These are phyloP conservation scores for Lutjanus campechanus DNA, from an alignment of 2,797 vertebrate genomes.

Conservation along the genomic window DNA sequence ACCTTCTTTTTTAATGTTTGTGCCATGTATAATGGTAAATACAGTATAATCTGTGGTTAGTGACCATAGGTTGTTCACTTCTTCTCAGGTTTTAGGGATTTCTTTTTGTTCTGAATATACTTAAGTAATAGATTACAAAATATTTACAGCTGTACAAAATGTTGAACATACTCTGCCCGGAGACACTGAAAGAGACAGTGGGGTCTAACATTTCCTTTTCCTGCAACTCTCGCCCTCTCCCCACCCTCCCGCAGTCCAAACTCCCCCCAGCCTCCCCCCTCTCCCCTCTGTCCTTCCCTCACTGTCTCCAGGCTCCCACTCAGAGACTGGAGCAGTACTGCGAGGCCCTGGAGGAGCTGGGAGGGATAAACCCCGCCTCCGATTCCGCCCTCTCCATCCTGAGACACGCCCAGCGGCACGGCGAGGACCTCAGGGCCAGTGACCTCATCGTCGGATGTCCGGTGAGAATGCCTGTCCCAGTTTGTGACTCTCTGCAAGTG, in stretches of 20 bases:
- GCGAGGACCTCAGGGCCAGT: constrained; percentile 91
- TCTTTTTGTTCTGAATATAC: no score
- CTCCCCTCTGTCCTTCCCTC: constrained; percentile 83
- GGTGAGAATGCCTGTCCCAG: constrained; percentile 84
- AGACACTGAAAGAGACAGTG: no score
- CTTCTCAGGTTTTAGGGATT: no score
- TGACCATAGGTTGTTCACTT: no score
- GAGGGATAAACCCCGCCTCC: constrained; percentile 87
- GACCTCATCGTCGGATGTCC: constrained; percentile 93
- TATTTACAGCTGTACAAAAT: no score
- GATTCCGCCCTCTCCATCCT: constrained; percentile 89
- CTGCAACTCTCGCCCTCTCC: no score
- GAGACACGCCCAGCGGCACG: constrained; percentile 87
- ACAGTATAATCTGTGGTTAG: not conserved
- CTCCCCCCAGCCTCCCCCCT: constrained; percentile 79
- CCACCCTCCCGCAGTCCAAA: constrained; percentile 71
- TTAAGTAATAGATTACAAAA: no score
- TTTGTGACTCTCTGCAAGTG: constrained; percentile 46
- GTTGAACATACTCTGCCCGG: no score
- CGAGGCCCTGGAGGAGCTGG: constrained; percentile 89
- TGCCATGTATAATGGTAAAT: constrained; percentile 17
- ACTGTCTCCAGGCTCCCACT: constrained; percentile 87
- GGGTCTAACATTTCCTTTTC: not conserved
- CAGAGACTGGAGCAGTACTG: constrained; percentile 90
- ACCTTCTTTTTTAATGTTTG: not conserved